Conservation (phyloP, 2,113 vertebrate species). For the Herpailurus yagouaroundi region DNA sequence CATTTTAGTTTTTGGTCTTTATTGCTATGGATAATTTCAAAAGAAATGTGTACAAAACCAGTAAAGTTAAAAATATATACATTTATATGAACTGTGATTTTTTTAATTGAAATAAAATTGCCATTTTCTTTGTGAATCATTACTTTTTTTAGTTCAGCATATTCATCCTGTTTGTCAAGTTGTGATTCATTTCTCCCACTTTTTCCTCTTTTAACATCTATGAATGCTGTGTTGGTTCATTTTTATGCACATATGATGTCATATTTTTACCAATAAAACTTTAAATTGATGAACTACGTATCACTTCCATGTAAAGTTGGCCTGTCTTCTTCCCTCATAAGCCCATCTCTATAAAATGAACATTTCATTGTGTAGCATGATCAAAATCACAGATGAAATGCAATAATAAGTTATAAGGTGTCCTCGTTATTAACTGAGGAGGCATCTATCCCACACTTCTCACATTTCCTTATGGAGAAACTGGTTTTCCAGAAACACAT, state of each 20-base stretch:
- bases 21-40: not conserved
- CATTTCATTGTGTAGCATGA: not conserved
- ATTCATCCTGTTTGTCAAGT: conserved; percentile 35
- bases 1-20: not conserved
- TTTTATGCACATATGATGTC: conserved; percentile 46
- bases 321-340: not conserved
- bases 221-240: conserved; percentile 22
- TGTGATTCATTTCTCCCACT: conserved; percentile 71
- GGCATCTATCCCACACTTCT: not conserved
- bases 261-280: conserved; percentile 50
- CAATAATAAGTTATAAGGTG: not conserved
- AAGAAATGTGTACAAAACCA: not conserved
- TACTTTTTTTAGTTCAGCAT: conserved; percentile 25
- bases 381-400: not conserved
- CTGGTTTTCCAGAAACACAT: not conserved
- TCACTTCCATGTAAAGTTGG: not conserved
- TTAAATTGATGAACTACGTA: not conserved
- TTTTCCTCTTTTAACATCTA: conserved; percentile 65
- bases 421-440: not conserved
- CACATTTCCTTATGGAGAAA: not conserved
- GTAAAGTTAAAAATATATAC: not conserved
- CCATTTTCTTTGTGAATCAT: conserved; percentile 34
- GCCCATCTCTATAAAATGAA: not conserved
- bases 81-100: not conserved
- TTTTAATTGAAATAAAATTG: conserved; percentile 49